Evolutionary conservation across 2,113 vertebrate species (phyloP).

Genomic region (Lontra canadensis): DNA sequence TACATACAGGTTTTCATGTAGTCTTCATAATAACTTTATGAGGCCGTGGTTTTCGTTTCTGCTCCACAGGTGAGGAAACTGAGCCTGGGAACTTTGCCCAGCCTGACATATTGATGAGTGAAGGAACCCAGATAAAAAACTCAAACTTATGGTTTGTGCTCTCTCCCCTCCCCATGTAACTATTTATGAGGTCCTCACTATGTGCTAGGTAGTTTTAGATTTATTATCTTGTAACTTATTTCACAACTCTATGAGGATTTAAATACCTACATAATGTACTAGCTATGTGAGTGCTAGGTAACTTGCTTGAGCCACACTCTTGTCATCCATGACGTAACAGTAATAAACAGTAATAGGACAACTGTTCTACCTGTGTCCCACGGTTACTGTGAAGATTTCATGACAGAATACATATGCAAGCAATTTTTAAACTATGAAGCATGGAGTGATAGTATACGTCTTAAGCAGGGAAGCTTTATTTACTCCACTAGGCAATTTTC

Average conservation of each 20-base stretch:
- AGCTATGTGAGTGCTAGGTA: background rate
- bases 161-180: background rate
- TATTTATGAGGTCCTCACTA: background rate
- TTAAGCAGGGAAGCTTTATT: background rate
- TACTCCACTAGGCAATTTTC: background rate
- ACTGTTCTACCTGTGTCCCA: background rate
- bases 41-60: background rate
- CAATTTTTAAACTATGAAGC: background rate
- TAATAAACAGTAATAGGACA: background rate
- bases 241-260: background rate
- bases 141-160: conserved; percentile 1
- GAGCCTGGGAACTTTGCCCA: background rate
- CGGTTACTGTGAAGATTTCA: background rate
- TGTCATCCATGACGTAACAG: background rate
- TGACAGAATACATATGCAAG: background rate
- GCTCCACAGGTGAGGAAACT: background rate
- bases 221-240: background rate
- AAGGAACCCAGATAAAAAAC: background rate
- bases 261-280: background rate
- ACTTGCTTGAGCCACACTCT: background rate
- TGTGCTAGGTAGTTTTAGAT: background rate
- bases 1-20: background rate
- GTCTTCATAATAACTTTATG: background rate
- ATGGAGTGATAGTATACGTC: background rate
- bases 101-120: background rate